Conservation (phyloP, 1,140 invertebrate genomes). For the Drosophila ambigua region DNA sequence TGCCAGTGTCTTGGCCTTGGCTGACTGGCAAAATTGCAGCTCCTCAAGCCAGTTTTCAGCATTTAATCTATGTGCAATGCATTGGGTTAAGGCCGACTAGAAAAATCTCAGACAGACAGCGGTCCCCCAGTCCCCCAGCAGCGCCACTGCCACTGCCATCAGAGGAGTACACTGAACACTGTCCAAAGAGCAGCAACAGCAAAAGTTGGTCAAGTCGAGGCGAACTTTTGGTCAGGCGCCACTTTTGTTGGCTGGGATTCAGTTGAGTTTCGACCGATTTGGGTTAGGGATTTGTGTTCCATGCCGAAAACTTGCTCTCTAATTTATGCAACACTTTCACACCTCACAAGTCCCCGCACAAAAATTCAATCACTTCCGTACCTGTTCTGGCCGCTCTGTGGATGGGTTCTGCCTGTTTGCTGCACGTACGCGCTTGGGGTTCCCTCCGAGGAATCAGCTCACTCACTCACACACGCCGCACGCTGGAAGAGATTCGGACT, state of each 20-base stretch:
- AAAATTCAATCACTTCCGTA: conserved; percentile 62
- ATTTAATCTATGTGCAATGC: conserved; percentile 77
- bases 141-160: too few species aligned
- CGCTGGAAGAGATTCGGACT: conserved; percentile 22
- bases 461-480: conserved; percentile 28
- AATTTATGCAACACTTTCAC: conserved; percentile 60
- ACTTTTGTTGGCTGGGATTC: conserved; percentile 3
- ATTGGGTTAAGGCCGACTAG: conserved; percentile 83
- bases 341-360: background rate
- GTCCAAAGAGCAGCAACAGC: conserved; percentile 8
- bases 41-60: conserved; percentile 78
- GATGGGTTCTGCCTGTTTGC: background rate
- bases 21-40: conserved; percentile 77
- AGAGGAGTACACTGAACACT: background rate
- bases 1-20: conserved; percentile 74
- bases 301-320: conserved; percentile 13
- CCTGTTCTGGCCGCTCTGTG: conserved; percentile 36
- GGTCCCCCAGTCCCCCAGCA: conserved; percentile 20
- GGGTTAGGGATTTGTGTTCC: background rate
- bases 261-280: conserved; percentile 1
- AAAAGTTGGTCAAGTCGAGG: conserved; percentile 12
- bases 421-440: conserved; percentile 2
- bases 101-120: conserved; percentile 58
- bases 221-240: background rate
- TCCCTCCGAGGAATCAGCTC: conserved; percentile 32